Percentiles rank a stretch among this genome's conserved stretches.
These are phyloP conservation scores for Campoletis raptor DNA, from an alignment of 2,888 invertebrate species.

Conservation along the genomic window DNA sequence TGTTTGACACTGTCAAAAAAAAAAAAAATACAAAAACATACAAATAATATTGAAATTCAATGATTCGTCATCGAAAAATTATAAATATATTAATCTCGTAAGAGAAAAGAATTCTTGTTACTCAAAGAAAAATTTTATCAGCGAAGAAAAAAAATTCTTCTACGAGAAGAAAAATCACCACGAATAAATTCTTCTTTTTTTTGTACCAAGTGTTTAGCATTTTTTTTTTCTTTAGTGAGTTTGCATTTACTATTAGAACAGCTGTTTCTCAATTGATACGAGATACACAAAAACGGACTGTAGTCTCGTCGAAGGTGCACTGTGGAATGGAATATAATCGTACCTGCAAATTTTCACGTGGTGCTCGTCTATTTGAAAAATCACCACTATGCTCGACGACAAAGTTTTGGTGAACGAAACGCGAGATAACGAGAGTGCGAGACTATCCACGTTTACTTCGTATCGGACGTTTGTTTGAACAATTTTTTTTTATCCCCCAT, in stretches of 20 bases:
- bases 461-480: slow-evolving; percentile 64
- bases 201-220: neutral
- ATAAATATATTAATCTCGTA: neutral
- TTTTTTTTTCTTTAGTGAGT: slow-evolving; percentile 8
- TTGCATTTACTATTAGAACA: neutral
- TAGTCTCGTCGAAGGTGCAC: slow-evolving; percentile 38
- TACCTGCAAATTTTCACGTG: slow-evolving; percentile 42
- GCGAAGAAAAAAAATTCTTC: neutral
- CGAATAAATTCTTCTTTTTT: neutral
- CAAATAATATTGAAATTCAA: neutral
- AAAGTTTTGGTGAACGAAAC: slow-evolving; percentile 52
- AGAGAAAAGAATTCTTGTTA: neutral
- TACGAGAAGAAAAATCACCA: neutral
- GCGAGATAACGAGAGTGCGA: slow-evolving; percentile 43
- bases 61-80: neutral
- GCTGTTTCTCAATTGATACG: neutral
- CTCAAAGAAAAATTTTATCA: slow-evolving; percentile 2
- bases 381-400: slow-evolving; percentile 56
- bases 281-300: neutral
- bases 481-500: neutral
- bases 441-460: slow-evolving; percentile 49
- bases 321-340: slow-evolving; percentile 67
- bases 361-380: slow-evolving; percentile 14
- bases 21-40: slow-evolving; percentile 30
- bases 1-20: slow-evolving; percentile 5